A percentile compares a stretch with the other conserved stretches of the same genome.
phyloP scores from a whole-genome alignment of 2,888 invertebrate species.

The Aphodius sticticus region DNA sequence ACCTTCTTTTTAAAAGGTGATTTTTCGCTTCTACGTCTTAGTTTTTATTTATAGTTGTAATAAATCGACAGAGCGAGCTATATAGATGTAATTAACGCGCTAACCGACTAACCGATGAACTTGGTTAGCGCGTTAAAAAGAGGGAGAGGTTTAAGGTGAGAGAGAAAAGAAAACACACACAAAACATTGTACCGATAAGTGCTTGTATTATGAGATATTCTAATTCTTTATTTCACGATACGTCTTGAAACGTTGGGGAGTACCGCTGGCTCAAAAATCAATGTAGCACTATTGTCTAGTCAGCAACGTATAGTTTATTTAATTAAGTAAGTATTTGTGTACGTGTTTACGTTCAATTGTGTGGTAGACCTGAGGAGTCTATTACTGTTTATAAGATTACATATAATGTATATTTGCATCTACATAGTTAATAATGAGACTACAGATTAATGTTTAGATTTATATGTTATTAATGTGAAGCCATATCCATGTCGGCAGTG shows the following conservation, averaged over 20 bases:
- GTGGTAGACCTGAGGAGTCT: slow-evolving; percentile 20
- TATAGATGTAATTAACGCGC: neutral
- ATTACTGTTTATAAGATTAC: slow-evolving; percentile 28
- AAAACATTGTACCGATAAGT: neutral
- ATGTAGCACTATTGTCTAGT: slow-evolving; percentile 55
- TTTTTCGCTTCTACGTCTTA: neutral
- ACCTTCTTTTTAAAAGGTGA: neutral
- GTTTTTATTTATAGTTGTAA: neutral
- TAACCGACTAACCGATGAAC: neutral
- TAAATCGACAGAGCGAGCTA: slow-evolving; percentile 4
- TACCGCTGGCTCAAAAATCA: slow-evolving; percentile 54
- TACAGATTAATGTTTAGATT: slow-evolving; percentile 34
- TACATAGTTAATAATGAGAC: slow-evolving; percentile 38
- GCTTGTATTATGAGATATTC: neutral
- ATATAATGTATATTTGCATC: slow-evolving; percentile 40
- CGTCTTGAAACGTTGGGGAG: slow-evolving; percentile 24
- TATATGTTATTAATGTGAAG: slow-evolving; percentile 28
- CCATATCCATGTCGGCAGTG: slow-evolving; percentile 29
- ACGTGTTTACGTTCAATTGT: slow-evolving; percentile 36
- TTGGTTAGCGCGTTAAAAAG: neutral
- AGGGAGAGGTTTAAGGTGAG: neutral
- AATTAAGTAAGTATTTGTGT: slow-evolving; percentile 43
- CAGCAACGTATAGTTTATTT: slow-evolving; percentile 49
- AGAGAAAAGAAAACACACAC: neutral
- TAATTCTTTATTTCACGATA: neutral